Evolutionary conservation across 2,888 invertebrate genomes (phyloP), one percentile per base, ranked within the genome.

Genomic region (Drosophila robusta): DNA sequence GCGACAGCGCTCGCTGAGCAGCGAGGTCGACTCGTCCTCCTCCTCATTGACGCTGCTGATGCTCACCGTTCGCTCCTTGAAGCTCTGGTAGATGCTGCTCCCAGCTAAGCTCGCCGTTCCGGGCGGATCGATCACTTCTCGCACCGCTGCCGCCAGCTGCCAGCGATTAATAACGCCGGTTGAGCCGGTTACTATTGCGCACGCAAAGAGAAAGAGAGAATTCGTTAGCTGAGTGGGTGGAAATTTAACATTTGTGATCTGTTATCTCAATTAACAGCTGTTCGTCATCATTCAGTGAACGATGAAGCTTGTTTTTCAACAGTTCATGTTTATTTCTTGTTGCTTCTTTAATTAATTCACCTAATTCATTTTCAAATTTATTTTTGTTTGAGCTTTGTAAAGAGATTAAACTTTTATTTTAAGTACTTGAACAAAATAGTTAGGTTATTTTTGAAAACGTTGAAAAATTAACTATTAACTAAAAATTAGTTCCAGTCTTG

Each of bases 1-100:
- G 65, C 90, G 91, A 76, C 89, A 90, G 41, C 90, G 89, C 46
- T 90, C 90, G 58, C 80, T 87, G 1, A 90, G 58, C 63, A 91
- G 69, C 32, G 91, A 90, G 24, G 90, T 62, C 6, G 89, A 88
- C 67, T 91, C 91, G 26, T 90, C 91, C 41, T 91, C 91, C 67
- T 92, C 92, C 78, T 91, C 92, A 9, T 89, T 89, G 29, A 89
- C 87, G 75, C 90, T 92, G 22, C 84, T 89, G 60, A 90, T 81
- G 77, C 91, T 91, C 60, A 90, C 87, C 42, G 90, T 91, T 39
- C 91, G 90, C 66, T 92, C 91, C 65, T 91, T 90, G 45, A 84
- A 81, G 44, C 73, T 65, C 4, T 74, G 75, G 66, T 83, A 77
- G 47, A 77, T 64, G 49, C 73, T 78, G 56, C 70, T 68, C 18